A percentile compares a stretch with the other conserved stretches of the same genome.
Evolutionary conservation across 2,797 vertebrate genomes (phyloP).

Genomic region (Syngnathus rostellatus): DNA sequence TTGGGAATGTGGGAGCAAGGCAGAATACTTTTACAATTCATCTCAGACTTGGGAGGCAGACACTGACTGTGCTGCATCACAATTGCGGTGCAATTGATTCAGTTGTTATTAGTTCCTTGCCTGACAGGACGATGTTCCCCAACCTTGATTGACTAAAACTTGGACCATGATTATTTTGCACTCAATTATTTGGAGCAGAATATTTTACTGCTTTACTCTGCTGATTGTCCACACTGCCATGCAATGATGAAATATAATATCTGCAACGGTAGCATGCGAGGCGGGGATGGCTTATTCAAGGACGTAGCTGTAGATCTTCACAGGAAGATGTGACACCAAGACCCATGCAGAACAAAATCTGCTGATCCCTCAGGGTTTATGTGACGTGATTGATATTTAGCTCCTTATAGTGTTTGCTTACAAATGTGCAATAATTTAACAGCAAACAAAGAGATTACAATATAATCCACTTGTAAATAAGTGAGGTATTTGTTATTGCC

Average conservation of each 20-base stretch:
- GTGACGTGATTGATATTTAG: background rate
- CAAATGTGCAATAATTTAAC: background rate
- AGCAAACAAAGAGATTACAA: background rate
- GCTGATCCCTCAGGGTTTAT: background rate
- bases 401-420: background rate
- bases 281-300: conserved; percentile 2
- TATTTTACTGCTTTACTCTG: background rate
- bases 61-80: background rate
- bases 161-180: background rate
- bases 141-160: background rate
- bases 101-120: background rate
- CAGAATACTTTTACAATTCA: background rate
- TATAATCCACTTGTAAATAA: background rate
- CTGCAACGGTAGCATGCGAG: background rate
- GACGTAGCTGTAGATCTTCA: conserved; percentile 16
- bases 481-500: background rate
- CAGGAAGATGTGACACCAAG: conserved; percentile 3
- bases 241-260: conserved; percentile 1
- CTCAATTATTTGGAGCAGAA: background rate
- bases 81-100: background rate
- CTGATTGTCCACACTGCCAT: conserved; percentile 2
- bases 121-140: background rate
- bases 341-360: background rate
- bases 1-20: background rate
- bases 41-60: background rate